Conservation (phyloP, 1,140 invertebrate genomes). For the Aphidius ervi region DNA sequence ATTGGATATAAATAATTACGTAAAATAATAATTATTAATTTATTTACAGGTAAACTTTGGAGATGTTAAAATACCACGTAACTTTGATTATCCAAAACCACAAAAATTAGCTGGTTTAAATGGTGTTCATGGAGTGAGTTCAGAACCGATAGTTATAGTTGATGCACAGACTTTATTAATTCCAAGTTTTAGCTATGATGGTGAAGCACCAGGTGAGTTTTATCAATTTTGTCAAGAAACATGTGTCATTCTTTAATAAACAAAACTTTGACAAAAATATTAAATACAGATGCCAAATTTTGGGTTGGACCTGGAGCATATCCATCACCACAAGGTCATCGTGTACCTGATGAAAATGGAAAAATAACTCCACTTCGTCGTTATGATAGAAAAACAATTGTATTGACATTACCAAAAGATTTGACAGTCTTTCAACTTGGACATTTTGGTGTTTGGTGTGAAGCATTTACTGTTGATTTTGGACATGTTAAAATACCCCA, state of each 20-base stretch:
- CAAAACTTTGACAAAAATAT: background rate
- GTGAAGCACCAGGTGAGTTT: constrained; percentile 74
- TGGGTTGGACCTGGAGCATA: constrained; percentile 79
- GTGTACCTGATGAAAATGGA: constrained; percentile 85
- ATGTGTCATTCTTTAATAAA: background rate
- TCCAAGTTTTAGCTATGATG: constrained; percentile 84
- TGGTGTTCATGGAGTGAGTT: constrained; percentile 78
- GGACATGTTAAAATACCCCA: constrained; percentile 76
- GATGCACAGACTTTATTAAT: constrained; percentile 87
- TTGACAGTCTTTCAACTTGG: constrained; percentile 59
- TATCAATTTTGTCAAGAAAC: background rate
- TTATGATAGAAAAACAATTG: constrained; percentile 81
- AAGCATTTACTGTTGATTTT: constrained; percentile 89
- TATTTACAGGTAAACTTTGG: constrained; percentile 79
- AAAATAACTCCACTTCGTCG: constrained; percentile 71
- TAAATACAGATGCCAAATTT: constrained; percentile 76
- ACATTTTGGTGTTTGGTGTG: constrained; percentile 80
- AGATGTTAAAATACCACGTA: constrained; percentile 73
- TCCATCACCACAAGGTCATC: constrained; percentile 73
- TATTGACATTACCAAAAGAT: constrained; percentile 76
- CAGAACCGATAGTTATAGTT: constrained; percentile 80
- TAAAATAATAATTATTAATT: background rate
- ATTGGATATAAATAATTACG: too few species aligned
- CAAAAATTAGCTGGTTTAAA: constrained; percentile 71
- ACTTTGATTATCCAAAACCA: constrained; percentile 76